phyloP scores from a whole-genome alignment of 2,888 invertebrate genomes.

The Operophtera brumata region DNA sequence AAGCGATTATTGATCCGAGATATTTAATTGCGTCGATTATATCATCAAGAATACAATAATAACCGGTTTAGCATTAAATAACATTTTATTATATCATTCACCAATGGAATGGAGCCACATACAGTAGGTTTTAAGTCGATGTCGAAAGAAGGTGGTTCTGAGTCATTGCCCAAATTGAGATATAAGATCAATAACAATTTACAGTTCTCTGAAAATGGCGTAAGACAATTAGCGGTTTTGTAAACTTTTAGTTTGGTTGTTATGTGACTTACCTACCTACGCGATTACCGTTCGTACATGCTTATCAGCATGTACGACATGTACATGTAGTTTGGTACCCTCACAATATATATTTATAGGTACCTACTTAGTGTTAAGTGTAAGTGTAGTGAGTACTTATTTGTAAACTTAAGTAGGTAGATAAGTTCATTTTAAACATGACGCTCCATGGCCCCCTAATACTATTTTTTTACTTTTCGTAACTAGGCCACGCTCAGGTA shows the following conservation, averaged over 20 bases:
- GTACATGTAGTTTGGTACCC: too few species aligned
- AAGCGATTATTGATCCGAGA: too few species aligned
- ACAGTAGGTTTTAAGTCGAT: not conserved
- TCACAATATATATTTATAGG: too few species aligned
- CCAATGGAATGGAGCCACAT: slow-evolving; percentile 36
- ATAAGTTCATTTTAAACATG: too few species aligned
- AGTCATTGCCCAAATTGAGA: slow-evolving; percentile 29
- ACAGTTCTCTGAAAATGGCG: slow-evolving; percentile 19
- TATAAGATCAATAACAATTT: slow-evolving; percentile 15
- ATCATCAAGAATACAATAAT: not conserved
- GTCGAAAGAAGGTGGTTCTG: slow-evolving; percentile 12
- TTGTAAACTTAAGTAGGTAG: too few species aligned
- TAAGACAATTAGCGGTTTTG: slow-evolving; percentile 13
- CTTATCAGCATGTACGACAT: too few species aligned
- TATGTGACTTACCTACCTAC: slow-evolving; percentile 11
- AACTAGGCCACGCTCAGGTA: too few species aligned
- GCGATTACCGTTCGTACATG: not conserved
- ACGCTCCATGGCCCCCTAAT: too few species aligned
- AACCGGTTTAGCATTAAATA: slow-evolving; percentile 34
- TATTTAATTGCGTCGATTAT: too few species aligned
- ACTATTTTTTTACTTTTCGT: too few species aligned
- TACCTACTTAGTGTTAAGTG: too few species aligned
- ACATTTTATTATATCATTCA: not conserved
- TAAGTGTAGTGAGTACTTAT: too few species aligned
- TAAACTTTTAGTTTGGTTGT: slow-evolving; percentile 11